Evolutionary conservation across 2,797 vertebrate species (phyloP).

Genomic region (Danio aesculapii): DNA sequence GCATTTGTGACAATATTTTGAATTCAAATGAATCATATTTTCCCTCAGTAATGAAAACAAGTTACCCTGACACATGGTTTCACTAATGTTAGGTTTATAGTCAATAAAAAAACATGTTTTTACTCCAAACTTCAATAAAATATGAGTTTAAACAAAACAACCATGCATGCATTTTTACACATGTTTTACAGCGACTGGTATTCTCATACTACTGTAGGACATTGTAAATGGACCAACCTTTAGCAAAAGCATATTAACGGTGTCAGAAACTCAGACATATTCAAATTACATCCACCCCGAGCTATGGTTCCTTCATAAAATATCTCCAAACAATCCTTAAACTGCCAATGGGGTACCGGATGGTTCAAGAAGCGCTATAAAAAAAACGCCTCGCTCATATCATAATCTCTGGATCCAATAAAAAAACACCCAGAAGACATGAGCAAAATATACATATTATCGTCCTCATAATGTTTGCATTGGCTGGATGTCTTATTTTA

Average conservation of each 20-base stretch:
- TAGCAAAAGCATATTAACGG: slow-evolving; percentile 17
- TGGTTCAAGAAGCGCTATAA: slow-evolving; percentile 16
- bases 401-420: slow-evolving; percentile 31
- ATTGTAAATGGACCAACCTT: slow-evolving; percentile 27
- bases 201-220: slow-evolving; percentile 2
- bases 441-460: not conserved
- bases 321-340: slow-evolving; percentile 24
- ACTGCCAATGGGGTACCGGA: slow-evolving; percentile 9
- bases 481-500: not conserved
- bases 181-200: not conserved
- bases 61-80: not conserved
- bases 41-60: not conserved
- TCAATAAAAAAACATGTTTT: not conserved
- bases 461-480: not conserved
- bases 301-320: slow-evolving; percentile 32
- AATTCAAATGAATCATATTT: not conserved
- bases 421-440: slow-evolving; percentile 19
- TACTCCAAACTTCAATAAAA: not conserved
- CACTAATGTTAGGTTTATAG: not conserved
- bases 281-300: slow-evolving; percentile 27
- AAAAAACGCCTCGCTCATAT: slow-evolving; percentile 19
- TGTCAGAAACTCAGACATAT: slow-evolving; percentile 27
- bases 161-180: not conserved
- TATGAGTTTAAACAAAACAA: not conserved
- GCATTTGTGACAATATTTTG: not conserved